Percentiles rank a stretch among this genome's conserved stretches.
phyloP scores from a whole-genome alignment of 1,140 invertebrate genomes.

The Trichonephila inaurata region DNA sequence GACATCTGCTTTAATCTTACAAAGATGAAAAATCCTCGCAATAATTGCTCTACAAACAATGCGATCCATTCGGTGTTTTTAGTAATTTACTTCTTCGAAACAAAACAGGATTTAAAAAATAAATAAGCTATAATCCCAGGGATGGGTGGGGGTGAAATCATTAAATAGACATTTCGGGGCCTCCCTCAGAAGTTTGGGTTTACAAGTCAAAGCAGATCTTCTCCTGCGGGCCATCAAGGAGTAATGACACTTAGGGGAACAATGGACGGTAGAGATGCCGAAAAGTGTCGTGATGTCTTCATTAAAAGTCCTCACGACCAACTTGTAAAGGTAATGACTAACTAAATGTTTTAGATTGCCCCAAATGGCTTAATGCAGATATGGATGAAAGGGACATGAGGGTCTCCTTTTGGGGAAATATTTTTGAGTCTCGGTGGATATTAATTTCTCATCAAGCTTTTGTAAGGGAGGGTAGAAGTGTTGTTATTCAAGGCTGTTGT shows the following conservation, averaged over 20 bases:
- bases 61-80: background rate
- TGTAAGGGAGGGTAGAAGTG: background rate
- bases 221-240: slow-evolving; percentile 48
- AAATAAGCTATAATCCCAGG: slow-evolving; percentile 8
- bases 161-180: slow-evolving; percentile 11
- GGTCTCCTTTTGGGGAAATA: background rate
- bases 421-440: slow-evolving; percentile 24
- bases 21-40: background rate
- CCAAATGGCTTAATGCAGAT: slow-evolving; percentile 22
- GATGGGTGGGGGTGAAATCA: background rate
- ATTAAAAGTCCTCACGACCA: slow-evolving; percentile 65
- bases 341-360: slow-evolving; percentile 73
- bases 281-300: slow-evolving; percentile 73
- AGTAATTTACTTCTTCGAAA: slow-evolving; percentile 12
- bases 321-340: slow-evolving; percentile 76
- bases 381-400: background rate
- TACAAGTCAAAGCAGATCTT: slow-evolving; percentile 60
- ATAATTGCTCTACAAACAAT: slow-evolving; percentile 16
- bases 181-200: slow-evolving; percentile 16
- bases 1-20: background rate
- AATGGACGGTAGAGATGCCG: slow-evolving; percentile 67
- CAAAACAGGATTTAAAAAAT: slow-evolving; percentile 26
- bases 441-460: slow-evolving; percentile 72
- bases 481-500: background rate
- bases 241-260: slow-evolving; percentile 75